phyloP scores from a whole-genome alignment of 2,888 invertebrate species.

The Amphipoea oculea region DNA sequence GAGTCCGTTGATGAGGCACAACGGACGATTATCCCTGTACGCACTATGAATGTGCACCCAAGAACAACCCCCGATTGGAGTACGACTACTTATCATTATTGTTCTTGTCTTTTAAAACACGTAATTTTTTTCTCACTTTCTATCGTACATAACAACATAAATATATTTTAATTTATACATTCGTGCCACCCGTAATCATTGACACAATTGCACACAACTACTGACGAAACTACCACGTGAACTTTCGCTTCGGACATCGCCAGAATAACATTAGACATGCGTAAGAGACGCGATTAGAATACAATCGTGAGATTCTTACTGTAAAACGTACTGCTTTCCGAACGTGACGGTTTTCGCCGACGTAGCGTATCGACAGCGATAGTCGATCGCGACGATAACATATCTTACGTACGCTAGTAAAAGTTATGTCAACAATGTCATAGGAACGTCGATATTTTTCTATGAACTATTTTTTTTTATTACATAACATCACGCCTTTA shows the following conservation, averaged over 20 bases:
- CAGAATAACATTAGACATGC: slow-evolving; percentile 59
- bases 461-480: slow-evolving; percentile 14
- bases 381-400: slow-evolving; percentile 36
- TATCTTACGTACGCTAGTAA: slow-evolving; percentile 25
- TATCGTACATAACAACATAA: not conserved
- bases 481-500: not conserved
- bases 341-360: slow-evolving; percentile 58
- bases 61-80: too few relatives aligned
- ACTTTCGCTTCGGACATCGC: slow-evolving; percentile 63
- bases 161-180: slow-evolving; percentile 19
- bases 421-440: slow-evolving; percentile 49
- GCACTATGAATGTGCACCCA: not conserved
- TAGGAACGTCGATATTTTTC: slow-evolving; percentile 23
- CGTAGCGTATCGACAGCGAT: slow-evolving; percentile 28
- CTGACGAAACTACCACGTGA: slow-evolving; percentile 50
- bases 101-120: not conserved
- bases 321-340: slow-evolving; percentile 27
- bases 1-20: too few relatives aligned
- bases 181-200: slow-evolving; percentile 11
- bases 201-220: slow-evolving; percentile 47
- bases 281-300: slow-evolving; percentile 45
- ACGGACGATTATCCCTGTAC: too few relatives aligned
- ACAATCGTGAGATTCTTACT: slow-evolving; percentile 49
- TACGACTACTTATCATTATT: too few relatives aligned
- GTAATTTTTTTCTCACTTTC: not conserved